Evolutionary conservation across 2,888 invertebrate genomes (phyloP).

Genomic region (Spisula solida): DNA sequence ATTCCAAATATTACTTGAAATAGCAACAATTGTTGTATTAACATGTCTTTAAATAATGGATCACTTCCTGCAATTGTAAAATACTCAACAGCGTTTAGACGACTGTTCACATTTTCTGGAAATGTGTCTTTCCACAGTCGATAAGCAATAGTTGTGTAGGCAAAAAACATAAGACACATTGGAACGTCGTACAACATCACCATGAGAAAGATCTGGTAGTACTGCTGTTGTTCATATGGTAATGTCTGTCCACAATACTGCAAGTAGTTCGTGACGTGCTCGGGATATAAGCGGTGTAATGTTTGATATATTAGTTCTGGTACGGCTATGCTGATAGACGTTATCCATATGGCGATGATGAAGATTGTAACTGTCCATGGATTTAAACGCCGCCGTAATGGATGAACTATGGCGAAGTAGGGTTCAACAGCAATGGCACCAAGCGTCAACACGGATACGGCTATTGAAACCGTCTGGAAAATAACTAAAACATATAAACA

Average conservation of each 20-base stretch:
- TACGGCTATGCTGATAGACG: constrained; percentile 89
- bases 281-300: constrained; percentile 70
- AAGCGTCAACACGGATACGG: constrained; percentile 96
- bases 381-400: constrained; percentile 95
- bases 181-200: constrained; percentile 92
- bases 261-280: constrained; percentile 78
- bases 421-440: constrained; percentile 97
- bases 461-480: constrained; percentile 95
- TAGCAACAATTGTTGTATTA: too few species aligned
- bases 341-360: constrained; percentile 94
- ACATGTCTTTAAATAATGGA: too few species aligned
- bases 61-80: too few species aligned
- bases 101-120: constrained; percentile 46
- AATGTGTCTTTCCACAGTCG: constrained; percentile 83
- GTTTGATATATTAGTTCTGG: constrained; percentile 82
- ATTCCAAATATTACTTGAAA: too few species aligned
- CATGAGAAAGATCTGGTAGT: constrained; percentile 80
- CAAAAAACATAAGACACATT: constrained; percentile 83
- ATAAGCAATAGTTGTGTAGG: constrained; percentile 83
- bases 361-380: constrained; percentile 93
- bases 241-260: constrained; percentile 77
- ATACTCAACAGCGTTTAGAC: constrained; percentile 43
- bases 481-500: not conserved
- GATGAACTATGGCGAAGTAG: constrained; percentile 98
- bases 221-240: constrained; percentile 66